Percentiles rank a stretch among this genome's conserved stretches.
Evolutionary conservation across 64 coral and sea anemone species (phyloP).

Genomic region (Dendronephthya gigantea): DNA sequence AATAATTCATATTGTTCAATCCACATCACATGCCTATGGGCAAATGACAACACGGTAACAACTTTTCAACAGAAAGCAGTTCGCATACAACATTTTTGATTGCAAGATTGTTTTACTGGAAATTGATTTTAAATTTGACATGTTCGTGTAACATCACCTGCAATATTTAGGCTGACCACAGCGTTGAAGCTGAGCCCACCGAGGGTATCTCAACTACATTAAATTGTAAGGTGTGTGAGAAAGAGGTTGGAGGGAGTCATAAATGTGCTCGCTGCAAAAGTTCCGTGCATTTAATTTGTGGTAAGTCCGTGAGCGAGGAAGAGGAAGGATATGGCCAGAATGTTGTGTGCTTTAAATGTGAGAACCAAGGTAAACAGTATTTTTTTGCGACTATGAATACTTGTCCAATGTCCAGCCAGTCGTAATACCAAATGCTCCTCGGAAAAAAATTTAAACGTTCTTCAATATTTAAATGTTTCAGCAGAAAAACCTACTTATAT

Average conservation of each 20-base stretch:
- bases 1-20: no score
- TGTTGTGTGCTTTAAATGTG: constrained; percentile 9
- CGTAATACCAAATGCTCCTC: no score
- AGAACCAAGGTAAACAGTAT: background rate
- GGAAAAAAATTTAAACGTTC: background rate
- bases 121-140: background rate
- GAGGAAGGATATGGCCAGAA: background rate
- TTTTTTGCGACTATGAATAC: background rate
- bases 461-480: background rate
- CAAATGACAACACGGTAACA: no score
- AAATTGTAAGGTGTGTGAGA: background rate
- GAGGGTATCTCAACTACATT: background rate
- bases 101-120: no score
- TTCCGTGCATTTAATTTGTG: background rate
- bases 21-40: no score
- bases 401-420: background rate
- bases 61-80: no score
- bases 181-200: no score
- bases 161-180: background rate
- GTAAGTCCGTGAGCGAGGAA: background rate
- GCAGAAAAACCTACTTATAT: background rate
- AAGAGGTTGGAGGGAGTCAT: background rate
- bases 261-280: background rate
- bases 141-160: background rate
- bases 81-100: background rate